Evolutionary conservation across 2,888 invertebrate genomes (phyloP), one percentile per base, ranked within the genome.

Genomic region (Orchesella flavescens): DNA sequence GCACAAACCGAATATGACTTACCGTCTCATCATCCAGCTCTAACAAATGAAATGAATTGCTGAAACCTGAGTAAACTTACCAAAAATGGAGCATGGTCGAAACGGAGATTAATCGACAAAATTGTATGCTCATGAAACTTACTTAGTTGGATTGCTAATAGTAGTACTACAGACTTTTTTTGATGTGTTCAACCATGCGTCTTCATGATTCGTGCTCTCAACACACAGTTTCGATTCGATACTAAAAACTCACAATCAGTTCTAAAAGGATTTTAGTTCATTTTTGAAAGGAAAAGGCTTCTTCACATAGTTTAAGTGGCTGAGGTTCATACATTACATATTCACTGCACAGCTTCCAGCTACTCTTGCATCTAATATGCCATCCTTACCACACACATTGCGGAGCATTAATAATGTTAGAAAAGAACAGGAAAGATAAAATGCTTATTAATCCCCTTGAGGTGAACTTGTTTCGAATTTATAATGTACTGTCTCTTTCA

Each of bases 391-490:
- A 78, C 83, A 83, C 83, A 83, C 83, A 83, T 74, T 78, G 83
- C 78, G 19, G n/a, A 44, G 68, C 78, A 74, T 78, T 83, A 77
- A 68, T 73, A 83, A 77, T 59, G 34, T 44, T 53, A 49, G 23
- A 82, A 24, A 76, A 76, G 24, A 61, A 76, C 24, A 78, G 73
- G 68, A 78, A 78, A 74, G 61, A 63, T 68, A 81, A 19, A 68
- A 19, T 12, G 75, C 81, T 71, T 78, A 78, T 83, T 68, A 78
- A 78, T 78, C 68, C 78, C 83, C 83, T 74, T 74, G 68, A 83
- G 83, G 74, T 83, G 78, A 83, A 78, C 83, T 83, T 83, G 83
- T 83, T 83, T 66, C 69, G 74, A 83, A 83, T 83, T 53, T 57
- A 55, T 55, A 76, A 76, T 66, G 24, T 61, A 21, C 21, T 15